A percentile compares a stretch with the other conserved stretches of the same genome.
These are phyloP conservation scores for Halictus ligatus DNA, from an alignment of 2,888 invertebrate species.

Conservation along the genomic window DNA sequence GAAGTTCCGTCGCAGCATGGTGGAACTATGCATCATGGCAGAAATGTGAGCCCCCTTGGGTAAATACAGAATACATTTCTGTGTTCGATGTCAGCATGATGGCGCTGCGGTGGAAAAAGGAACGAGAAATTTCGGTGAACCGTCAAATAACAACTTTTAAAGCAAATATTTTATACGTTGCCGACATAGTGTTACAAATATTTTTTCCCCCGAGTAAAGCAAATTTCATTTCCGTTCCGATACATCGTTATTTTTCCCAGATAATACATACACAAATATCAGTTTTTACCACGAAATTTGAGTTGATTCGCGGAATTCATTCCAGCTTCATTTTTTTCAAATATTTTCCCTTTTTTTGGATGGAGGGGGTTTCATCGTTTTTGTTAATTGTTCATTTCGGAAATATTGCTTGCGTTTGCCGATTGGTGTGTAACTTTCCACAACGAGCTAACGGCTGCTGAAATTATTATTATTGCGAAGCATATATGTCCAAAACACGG, in stretches of 20 bases:
- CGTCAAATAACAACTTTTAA: not conserved
- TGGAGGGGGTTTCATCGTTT: not conserved
- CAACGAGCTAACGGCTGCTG: too few relatives aligned
- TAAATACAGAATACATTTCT: conserved; percentile 9
- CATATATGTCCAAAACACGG: too few relatives aligned
- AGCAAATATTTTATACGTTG: not conserved
- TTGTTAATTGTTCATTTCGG: not conserved
- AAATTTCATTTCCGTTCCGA: not conserved
- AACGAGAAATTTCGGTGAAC: not conserved
- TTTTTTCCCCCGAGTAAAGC: not conserved
- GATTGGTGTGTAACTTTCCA: too few relatives aligned
- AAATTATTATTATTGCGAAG: too few relatives aligned
- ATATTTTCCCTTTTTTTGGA: not conserved
- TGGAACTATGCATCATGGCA: not conserved
- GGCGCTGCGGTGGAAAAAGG: not conserved
- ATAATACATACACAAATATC: not conserved
- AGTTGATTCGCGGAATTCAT: not conserved
- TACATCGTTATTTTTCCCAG: not conserved
- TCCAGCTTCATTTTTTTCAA: not conserved
- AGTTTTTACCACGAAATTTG: not conserved
- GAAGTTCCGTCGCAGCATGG: not conserved
- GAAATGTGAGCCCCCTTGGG: conserved; percentile 9
- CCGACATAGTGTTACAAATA: not conserved
- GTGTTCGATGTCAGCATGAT: not conserved
- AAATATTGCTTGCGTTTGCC: too few relatives aligned